Base-by-base conservation (phyloP, 2,113 vertebrate genomes). In the Ceratotherium simum region DNA sequence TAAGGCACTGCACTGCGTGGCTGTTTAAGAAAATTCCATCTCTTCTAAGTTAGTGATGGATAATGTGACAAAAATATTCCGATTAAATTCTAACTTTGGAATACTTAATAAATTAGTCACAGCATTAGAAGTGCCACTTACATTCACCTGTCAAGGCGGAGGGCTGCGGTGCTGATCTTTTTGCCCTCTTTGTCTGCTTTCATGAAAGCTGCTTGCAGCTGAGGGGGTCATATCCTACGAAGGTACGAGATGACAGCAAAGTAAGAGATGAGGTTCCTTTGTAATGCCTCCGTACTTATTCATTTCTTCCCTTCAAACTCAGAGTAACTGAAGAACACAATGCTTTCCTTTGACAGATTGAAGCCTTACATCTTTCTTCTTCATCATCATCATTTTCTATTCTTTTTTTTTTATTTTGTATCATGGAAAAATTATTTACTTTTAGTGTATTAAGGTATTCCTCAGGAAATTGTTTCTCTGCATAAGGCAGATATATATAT, bases 71-170 rank as follows among this genome's bases (percentile, higher is more conserved):
- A 97, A 98, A 98, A 98, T 91, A 95, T 67, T 98, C 95, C 90
- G 89, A 98, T 95, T 97, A 95, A 75, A 65, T 88, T 97, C 76
- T 98, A 98, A 97, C 96, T 98, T 98, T 98, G 51, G 60, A 97
- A 97, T 98, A 97, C 95, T 98, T 98, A 98, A 98, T 97, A 97
- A 98, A 98, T 98, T 98, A 98, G 36, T 94, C 98, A 97, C 54
- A 86, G 92, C 87, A 85, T 96, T 95, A 88, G 95, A 97, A 98
- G 97, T 98, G 97, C 90, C 85, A 91, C 94, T 97, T 92, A 84
- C 62, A 79, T 62, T 96, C 95, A 96, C 94, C 97, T 97, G 97
- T 98, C 97, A 98, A 80, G 51, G 42, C 96, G 80, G 60, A 78
- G 72, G 70, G 56, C 90, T 95, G 60, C 1, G 0, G 46, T 48